A percentile compares a stretch with the other conserved stretches of the same genome.
Evolutionary conservation across 2,888 invertebrate species (phyloP).

Genomic region (Drosophila subsilvestris): DNA sequence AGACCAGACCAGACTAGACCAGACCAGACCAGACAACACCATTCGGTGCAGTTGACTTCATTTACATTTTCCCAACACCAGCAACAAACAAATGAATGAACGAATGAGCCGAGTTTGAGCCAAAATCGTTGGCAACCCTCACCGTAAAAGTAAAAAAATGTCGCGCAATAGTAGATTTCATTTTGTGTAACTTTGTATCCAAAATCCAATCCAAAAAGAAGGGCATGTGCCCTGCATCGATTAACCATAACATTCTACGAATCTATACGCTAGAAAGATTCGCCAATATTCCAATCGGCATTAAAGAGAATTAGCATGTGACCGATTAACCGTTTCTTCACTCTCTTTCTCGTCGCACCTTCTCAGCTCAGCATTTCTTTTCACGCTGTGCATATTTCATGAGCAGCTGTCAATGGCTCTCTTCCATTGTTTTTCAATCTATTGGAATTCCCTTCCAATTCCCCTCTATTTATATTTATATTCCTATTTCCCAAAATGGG

Average conservation of each 20-base stretch:
- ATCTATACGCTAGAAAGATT: constrained; percentile 26
- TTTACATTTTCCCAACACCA: constrained; percentile 77
- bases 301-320: constrained; percentile 38
- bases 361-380: constrained; percentile 19
- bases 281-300: constrained; percentile 28
- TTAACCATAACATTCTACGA: background rate
- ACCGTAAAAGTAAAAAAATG: constrained; percentile 37
- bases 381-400: constrained; percentile 49
- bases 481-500: constrained; percentile 53
- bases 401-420: constrained; percentile 32
- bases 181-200: constrained; percentile 34
- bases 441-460: constrained; percentile 15
- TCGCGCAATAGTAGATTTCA: constrained; percentile 41
- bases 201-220: background rate
- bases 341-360: constrained; percentile 2
- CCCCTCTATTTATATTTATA: constrained; percentile 1
- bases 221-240: constrained; percentile 45
- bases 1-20: constrained; percentile 4
- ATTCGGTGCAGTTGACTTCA: constrained; percentile 73
- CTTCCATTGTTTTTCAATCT: constrained; percentile 8
- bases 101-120: constrained; percentile 52
- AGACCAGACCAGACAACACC: constrained; percentile 18
- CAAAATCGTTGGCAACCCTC: constrained; percentile 28
- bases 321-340: constrained; percentile 37
- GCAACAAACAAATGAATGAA: constrained; percentile 35